These are phyloP conservation scores for Acomys russatus DNA, from an alignment of 2,797 vertebrate genomes.

Conservation along the genomic window DNA sequence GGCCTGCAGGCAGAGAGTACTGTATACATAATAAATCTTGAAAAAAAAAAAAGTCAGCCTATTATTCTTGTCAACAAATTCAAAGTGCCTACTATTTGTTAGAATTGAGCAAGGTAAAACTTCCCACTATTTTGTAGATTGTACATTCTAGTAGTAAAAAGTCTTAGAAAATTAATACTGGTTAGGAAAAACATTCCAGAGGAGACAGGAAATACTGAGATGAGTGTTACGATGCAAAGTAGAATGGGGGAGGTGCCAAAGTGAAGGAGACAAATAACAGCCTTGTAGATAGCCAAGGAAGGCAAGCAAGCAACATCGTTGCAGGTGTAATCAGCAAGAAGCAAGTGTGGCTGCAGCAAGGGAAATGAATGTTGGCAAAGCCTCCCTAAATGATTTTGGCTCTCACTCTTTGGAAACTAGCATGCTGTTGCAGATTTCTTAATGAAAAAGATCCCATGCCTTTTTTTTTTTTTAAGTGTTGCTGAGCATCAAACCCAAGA, in stretches of 20 bases:
- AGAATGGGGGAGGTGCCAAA: not conserved
- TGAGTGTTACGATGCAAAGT: not conserved
- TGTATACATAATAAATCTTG: no score
- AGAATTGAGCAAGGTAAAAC: conserved; percentile 21
- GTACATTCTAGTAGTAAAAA: conserved; percentile 14
- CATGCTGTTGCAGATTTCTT: not conserved
- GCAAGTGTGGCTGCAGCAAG: not conserved
- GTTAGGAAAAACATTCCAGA: conserved; percentile 24
- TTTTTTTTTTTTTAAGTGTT: not conserved
- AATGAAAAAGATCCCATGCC: conserved; percentile 1
- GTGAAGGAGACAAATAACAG: not conserved
- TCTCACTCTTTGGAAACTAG: conserved; percentile 16
- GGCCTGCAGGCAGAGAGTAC: no score
- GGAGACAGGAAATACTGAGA: not conserved
- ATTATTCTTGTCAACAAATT: conserved; percentile 42
- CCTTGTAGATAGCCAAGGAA: not conserved
- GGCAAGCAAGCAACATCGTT: not conserved
- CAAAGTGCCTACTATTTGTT: not conserved
- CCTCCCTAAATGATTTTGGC: not conserved
- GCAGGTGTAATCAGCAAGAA: not conserved
- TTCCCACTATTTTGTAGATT: not conserved
- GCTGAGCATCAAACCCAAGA: not conserved
- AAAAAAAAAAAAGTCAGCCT: not conserved
- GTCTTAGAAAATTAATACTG: conserved; percentile 35
- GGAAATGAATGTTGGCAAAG: not conserved